Conservation (phyloP, 2,888 invertebrate genomes). For the Gerris lacustris region DNA sequence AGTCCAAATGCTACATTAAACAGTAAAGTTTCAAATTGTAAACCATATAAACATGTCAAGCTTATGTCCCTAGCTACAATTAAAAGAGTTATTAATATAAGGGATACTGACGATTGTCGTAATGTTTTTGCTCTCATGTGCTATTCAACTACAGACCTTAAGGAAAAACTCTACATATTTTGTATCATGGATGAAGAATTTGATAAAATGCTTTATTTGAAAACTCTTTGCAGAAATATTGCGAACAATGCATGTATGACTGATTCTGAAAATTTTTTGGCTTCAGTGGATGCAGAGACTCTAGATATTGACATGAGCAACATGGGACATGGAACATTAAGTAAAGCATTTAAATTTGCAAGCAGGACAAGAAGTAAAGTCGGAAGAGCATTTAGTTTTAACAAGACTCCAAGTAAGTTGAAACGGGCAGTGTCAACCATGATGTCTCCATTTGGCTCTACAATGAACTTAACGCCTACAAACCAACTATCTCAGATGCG, state of each 20-base stretch:
- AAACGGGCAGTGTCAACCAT: constrained; percentile 89
- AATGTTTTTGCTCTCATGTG: constrained; percentile 83
- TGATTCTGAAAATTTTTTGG: constrained; percentile 75
- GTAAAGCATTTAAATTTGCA: constrained; percentile 70
- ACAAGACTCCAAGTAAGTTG: constrained; percentile 85
- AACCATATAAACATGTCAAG: constrained; percentile 83
- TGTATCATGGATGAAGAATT: constrained; percentile 70
- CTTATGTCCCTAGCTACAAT: constrained; percentile 79
- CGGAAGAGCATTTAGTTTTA: constrained; percentile 87
- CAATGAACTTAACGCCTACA: constrained; percentile 68
- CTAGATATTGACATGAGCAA: constrained; percentile 81
- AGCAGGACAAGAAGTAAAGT: constrained; percentile 75
- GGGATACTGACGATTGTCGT: constrained; percentile 76
- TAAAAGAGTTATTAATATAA: constrained; percentile 80
- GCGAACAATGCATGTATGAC: constrained; percentile 85
- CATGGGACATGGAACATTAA: constrained; percentile 70
- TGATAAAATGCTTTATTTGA: constrained; percentile 69
- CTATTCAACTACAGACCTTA: constrained; percentile 69
- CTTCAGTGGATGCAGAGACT: constrained; percentile 64
- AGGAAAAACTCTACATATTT: constrained; percentile 79
- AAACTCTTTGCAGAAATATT: constrained; percentile 75
- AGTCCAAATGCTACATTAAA: constrained; percentile 47
- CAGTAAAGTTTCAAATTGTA: constrained; percentile 50
- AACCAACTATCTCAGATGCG: constrained; percentile 76
- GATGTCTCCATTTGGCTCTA: constrained; percentile 82